These are phyloP conservation scores for Mamestra brassicae DNA, from an alignment of 2,888 invertebrate species.

Conservation along the genomic window DNA sequence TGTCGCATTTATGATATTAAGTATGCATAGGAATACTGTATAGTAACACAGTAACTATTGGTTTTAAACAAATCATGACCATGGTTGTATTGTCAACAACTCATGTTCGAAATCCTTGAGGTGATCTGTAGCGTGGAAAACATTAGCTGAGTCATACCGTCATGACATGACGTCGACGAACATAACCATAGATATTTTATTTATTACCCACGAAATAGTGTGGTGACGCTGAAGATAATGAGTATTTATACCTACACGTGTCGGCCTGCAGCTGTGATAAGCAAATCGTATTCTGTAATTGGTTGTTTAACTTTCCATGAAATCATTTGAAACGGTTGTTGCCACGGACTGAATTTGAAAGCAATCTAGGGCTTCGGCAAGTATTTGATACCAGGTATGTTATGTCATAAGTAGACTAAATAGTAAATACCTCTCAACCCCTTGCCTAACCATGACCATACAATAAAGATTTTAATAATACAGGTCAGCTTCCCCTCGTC, in stretches of 20 bases:
- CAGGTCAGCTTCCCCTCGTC: background rate
- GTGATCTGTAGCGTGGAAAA: slow-evolving; percentile 77
- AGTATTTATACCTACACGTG: slow-evolving; percentile 29
- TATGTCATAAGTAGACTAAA: background rate
- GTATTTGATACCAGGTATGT: background rate
- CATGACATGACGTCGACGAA: slow-evolving; percentile 63
- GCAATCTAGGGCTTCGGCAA: background rate
- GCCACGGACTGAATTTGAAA: background rate
- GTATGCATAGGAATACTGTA: slow-evolving; percentile 8
- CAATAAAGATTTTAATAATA: slow-evolving; percentile 10
- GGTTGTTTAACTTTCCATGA: slow-evolving; percentile 21
- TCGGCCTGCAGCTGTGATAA: slow-evolving; percentile 23
- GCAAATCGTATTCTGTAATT: slow-evolving; percentile 32
- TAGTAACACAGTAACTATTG: slow-evolving; percentile 30
- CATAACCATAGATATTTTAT: slow-evolving; percentile 16
- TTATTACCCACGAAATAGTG: slow-evolving; percentile 39
- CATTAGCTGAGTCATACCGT: slow-evolving; percentile 72
- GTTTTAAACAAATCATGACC: slow-evolving; percentile 43
- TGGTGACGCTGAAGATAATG: slow-evolving; percentile 31
- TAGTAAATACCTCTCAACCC: too few species aligned
- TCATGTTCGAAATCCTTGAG: slow-evolving; percentile 73
- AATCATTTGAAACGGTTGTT: slow-evolving; percentile 20
- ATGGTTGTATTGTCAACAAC: slow-evolving; percentile 50
- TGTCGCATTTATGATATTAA: background rate
- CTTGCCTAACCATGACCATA: background rate